These are phyloP conservation scores for Adelges cooleyi DNA, from an alignment of 1,140 invertebrate genomes.

Conservation along the genomic window DNA sequence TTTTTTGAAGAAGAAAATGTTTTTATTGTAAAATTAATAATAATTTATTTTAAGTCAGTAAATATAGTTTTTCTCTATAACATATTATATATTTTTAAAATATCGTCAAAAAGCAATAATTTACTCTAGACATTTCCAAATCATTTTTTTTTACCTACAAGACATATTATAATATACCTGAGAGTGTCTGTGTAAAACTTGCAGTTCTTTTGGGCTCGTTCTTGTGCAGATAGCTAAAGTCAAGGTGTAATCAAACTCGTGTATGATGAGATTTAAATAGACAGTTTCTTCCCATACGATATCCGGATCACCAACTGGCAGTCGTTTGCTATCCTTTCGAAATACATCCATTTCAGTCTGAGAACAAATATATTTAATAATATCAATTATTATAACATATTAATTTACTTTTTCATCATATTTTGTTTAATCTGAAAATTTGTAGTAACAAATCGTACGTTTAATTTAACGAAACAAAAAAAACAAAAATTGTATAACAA, in stretches of 20 bases:
- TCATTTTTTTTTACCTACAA: background rate
- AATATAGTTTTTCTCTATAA: no score
- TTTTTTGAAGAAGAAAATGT: no score
- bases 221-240: slow-evolving; percentile 95
- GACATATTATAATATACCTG: slow-evolving; percentile 47
- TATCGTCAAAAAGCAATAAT: no score
- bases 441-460: no score
- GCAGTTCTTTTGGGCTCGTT: slow-evolving; percentile 91
- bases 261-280: slow-evolving; percentile 95
- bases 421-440: no score
- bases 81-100: no score
- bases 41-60: no score
- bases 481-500: background rate
- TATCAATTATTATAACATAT: no score
- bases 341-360: slow-evolving; percentile 90
- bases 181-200: slow-evolving; percentile 84
- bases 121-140: no score
- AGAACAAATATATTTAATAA: slow-evolving; percentile 33
- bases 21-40: no score
- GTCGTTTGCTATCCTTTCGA: slow-evolving; percentile 88
- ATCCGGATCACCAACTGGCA: slow-evolving; percentile 87
- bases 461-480: no score
- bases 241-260: slow-evolving; percentile 95
- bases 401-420: no score
- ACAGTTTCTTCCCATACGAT: slow-evolving; percentile 99